Conservation (phyloP, 2,113 vertebrate species). For the Macquaria ambigua region DNA sequence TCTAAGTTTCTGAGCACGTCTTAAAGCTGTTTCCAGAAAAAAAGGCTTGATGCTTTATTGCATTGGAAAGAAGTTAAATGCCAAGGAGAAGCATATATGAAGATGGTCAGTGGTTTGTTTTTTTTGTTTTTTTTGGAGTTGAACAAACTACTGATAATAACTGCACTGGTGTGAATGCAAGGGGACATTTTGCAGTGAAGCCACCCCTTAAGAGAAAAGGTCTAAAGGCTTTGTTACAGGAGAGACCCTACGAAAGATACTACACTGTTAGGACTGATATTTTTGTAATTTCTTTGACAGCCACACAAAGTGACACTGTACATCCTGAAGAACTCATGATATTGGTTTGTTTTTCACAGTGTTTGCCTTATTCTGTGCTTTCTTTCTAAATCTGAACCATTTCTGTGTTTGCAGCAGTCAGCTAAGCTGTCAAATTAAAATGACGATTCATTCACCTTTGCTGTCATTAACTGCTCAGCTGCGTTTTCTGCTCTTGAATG, state of each 20-base stretch:
- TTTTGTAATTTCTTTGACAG: conserved; percentile 24
- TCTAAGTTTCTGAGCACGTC: neutral
- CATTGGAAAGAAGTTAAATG: neutral
- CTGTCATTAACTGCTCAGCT: conserved; percentile 25
- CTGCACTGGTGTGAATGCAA: conserved; percentile 9
- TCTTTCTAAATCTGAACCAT: conserved; percentile 3
- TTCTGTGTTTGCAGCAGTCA: conserved; percentile 23
- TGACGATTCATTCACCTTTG: neutral
- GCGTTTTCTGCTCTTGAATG: conserved; percentile 42
- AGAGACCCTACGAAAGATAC: conserved; percentile 1
- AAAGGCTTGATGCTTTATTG: neutral
- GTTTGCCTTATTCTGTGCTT: conserved; percentile 45
- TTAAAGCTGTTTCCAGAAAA: neutral
- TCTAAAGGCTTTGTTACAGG: neutral
- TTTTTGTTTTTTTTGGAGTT: neutral
- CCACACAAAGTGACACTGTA: conserved; percentile 19
- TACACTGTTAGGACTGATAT: conserved; percentile 6
- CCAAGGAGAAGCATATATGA: conserved; percentile 3
- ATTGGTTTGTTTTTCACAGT: conserved; percentile 24
- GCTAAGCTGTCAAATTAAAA: conserved; percentile 43
- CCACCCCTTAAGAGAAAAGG: neutral
- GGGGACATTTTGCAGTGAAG: conserved; percentile 6
- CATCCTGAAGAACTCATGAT: conserved; percentile 20
- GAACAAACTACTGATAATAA: conserved; percentile 9
- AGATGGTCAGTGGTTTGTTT: neutral